Base-by-base conservation (phyloP, 2,113 vertebrate species). In the Epinephelus fuscoguttatus region DNA sequence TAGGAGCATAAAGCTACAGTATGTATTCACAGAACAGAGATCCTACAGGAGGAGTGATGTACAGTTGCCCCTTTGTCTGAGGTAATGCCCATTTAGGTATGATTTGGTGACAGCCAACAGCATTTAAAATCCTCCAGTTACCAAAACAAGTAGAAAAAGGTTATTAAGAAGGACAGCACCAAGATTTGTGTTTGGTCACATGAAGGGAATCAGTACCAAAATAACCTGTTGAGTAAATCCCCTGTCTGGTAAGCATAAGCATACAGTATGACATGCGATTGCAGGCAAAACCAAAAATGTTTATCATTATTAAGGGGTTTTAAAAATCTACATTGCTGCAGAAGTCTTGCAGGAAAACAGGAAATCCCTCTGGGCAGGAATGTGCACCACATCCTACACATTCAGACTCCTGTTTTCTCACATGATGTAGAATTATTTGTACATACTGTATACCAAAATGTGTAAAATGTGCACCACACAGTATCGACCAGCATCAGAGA, bases 31-130 rank as follows among this genome's bases (percentile, higher is more conserved):
- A 90, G 45, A 81, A 56, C n/a, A 78, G n/a, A 68, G 50, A 64
- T 68, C 37, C 52, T 57, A 19, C 3, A 42, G 68, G 52, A 82
- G 37, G 63, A 74, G 45, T 15, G 66, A 49, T 57, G 72, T 63
- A 55, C 40, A 79, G 79, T n/a, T 49, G 79, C 74, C 83, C 70
- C 67, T 30, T 61, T 66, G 30, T 72, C 67, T 83, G 84, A 91
- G 90, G 89, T 94, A 94, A 92, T 85, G 86, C 57, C 84, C 78
- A 10, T 75, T 77, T 61, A 56, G 15, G 15, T 79, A 75, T 56
- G 61, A 69, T 87, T 84, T 84, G 90, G 88, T 88, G 68, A 82
- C 67, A 82, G 81, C 81, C 57, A 61, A 84, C 70, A 78, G 27
- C 33, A 74, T 78, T 72, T 70, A 37, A 62, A 50, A 55, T 76